Percentiles rank a stretch among this genome's conserved stretches.
phyloP scores from a whole-genome alignment of 2,113 vertebrate species.

The Mormoops blainvillei region DNA sequence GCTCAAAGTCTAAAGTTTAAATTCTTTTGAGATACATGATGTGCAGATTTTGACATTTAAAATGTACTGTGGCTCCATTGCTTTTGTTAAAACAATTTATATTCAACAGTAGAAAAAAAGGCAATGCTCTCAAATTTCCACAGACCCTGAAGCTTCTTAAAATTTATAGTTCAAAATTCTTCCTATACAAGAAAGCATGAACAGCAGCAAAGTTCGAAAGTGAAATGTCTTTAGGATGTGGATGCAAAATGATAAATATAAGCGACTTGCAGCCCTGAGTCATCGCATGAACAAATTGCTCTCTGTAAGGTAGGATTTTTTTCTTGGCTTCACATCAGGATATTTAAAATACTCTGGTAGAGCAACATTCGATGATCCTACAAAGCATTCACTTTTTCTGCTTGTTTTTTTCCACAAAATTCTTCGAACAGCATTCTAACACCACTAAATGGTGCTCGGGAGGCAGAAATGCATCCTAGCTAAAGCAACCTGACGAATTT shows the following conservation, averaged over 20 bases:
- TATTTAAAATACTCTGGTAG: conserved; percentile 42
- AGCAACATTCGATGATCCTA: conserved; percentile 50
- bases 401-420: background rate
- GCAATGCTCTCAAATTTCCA: conserved; percentile 59
- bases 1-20: background rate
- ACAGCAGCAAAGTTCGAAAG: conserved; percentile 10
- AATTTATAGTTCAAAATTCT: conserved; percentile 52
- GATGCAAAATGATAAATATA: conserved; percentile 39
- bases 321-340: conserved; percentile 34
- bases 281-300: conserved; percentile 11
- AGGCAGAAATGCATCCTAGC: conserved; percentile 6
- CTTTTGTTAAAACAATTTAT: conserved; percentile 47
- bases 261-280: background rate
- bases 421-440: background rate
- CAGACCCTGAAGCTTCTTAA: conserved; percentile 49
- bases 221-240: conserved; percentile 59
- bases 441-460: conserved; percentile 7
- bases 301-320: conserved; percentile 51
- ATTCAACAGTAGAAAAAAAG: conserved; percentile 5
- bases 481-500: background rate
- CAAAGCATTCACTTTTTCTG: conserved; percentile 47
- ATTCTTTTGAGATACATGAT: conserved; percentile 24
- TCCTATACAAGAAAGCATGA: conserved; percentile 61
- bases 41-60: conserved; percentile 30
- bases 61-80: background rate